Base-by-base conservation (phyloP, 2,113 vertebrate species). In the Salvelinus fontinalis region DNA sequence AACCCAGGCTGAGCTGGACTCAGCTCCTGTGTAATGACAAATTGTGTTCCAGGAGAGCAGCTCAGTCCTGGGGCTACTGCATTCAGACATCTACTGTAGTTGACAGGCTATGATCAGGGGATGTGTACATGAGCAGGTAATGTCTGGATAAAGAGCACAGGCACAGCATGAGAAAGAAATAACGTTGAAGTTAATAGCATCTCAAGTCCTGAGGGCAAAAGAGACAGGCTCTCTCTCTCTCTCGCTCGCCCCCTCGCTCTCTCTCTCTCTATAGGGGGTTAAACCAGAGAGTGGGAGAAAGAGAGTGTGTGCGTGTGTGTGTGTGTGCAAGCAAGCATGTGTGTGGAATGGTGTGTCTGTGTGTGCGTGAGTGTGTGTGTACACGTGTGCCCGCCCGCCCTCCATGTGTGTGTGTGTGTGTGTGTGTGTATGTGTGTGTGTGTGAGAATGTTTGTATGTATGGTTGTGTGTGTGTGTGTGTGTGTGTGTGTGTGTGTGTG, bases 261-360 rank as follows among this genome's bases (percentile, higher is more conserved):
- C 24, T 12, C 11, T 26, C 2, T 22, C 8, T 65, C 24, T 75
- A 39, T 18, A 18, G 67, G 67, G n/a, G 26, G 2, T 39, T 18
- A 13, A 31, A 51, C 24, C 51, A 69, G 14, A 59, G 24, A 39
- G 71, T n/a, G 75, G 65, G 54, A 20, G 75, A 29, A 59, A 51
- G 54, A 31, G 67, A 31, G 67, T 48, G 29, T 70, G 57, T 11
- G 59, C 29, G 18, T 34, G 39, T 48, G 51, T 34, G 39, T 48
- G 51, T 70, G 57, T 49, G 26, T 54, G 39, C 27, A 60, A 39
- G 57, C 24, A 31, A 24, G n/a, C 20, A 9, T 44, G 31, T 20
- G 68, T 44, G 5, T 48, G 26, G 12, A 12, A 22, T 39, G 22
- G 70, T 71, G 34, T 34, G 34, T 39, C 6, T 8, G 7, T 39